These are phyloP conservation scores for Pseudomyrmex cubaensis DNA, from an alignment of 1,140 invertebrate genomes.

Conservation along the genomic window DNA sequence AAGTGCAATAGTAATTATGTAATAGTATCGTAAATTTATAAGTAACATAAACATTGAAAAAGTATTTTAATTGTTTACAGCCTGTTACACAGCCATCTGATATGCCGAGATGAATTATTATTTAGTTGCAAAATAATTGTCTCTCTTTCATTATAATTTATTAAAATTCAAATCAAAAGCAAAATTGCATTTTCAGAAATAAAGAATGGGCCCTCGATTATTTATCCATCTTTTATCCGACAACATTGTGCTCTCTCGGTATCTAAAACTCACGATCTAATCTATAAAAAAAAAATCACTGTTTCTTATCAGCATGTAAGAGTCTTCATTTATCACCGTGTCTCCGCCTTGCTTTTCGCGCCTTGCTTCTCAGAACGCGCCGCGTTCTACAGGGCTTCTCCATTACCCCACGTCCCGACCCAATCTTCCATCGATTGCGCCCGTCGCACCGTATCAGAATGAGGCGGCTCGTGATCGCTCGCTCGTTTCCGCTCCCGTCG, in stretches of 20 bases:
- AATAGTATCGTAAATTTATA: background rate
- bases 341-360: background rate
- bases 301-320: background rate
- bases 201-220: too few species aligned
- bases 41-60: background rate
- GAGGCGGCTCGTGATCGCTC: background rate
- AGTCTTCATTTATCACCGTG: constrained; percentile 17
- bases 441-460: constrained; percentile 19
- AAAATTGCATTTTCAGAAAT: too few species aligned
- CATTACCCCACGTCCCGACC: constrained; percentile 21
- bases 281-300: background rate
- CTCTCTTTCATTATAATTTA: too few species aligned
- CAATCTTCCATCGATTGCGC: constrained; percentile 28
- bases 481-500: constrained; percentile 11
- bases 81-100: background rate
- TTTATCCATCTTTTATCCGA: background rate
- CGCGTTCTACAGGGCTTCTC: constrained; percentile 10
- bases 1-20: too few species aligned
- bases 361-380: constrained; percentile 7
- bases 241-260: background rate
- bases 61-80: background rate
- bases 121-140: too few species aligned
- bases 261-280: background rate
- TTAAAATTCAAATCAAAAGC: too few species aligned
- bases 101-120: too few species aligned